Percentiles rank a stretch among this genome's conserved stretches.
These are phyloP conservation scores for Sebastes flavidus DNA, from an alignment of 2,797 vertebrate genomes.

Conservation along the genomic window DNA sequence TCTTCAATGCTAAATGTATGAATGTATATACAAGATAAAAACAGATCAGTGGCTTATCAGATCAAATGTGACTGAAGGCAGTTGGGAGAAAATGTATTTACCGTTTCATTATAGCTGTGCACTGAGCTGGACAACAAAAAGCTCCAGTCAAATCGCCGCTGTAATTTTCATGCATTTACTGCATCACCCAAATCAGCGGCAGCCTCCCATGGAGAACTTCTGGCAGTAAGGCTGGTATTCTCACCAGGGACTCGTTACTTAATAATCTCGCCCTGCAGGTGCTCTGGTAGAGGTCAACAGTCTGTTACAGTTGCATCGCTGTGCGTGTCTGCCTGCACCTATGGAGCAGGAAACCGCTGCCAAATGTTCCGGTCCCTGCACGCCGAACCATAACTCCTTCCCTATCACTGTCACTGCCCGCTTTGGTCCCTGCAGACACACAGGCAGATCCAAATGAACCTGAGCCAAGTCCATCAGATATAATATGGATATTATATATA, in stretches of 20 bases:
- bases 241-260: slow-evolving; percentile 78
- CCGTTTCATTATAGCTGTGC: neutral
- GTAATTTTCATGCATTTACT: slow-evolving; percentile 59
- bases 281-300: slow-evolving; percentile 76
- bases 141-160: slow-evolving; percentile 50
- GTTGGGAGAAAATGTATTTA: neutral
- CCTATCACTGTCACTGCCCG: slow-evolving; percentile 65
- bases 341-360: slow-evolving; percentile 64
- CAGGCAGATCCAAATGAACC: slow-evolving; percentile 54
- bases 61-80: neutral
- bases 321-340: slow-evolving; percentile 66
- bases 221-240: slow-evolving; percentile 73
- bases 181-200: slow-evolving; percentile 68
- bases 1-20: neutral
- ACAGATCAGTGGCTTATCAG: neutral
- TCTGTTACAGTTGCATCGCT: slow-evolving; percentile 63
- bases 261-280: slow-evolving; percentile 81
- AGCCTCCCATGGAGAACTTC: slow-evolving; percentile 70
- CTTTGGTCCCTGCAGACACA: slow-evolving; percentile 54
- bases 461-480: slow-evolving; percentile 68
- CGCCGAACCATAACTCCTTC: slow-evolving; percentile 57
- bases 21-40: neutral
- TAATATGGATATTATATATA: slow-evolving; percentile 67
- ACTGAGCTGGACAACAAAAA: slow-evolving; percentile 19
- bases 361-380: slow-evolving; percentile 59